A percentile compares a stretch with the other conserved stretches of the same genome.
Evolutionary conservation across 1,140 invertebrate genomes (phyloP).

Genomic region (Medauroidea extradentata): DNA sequence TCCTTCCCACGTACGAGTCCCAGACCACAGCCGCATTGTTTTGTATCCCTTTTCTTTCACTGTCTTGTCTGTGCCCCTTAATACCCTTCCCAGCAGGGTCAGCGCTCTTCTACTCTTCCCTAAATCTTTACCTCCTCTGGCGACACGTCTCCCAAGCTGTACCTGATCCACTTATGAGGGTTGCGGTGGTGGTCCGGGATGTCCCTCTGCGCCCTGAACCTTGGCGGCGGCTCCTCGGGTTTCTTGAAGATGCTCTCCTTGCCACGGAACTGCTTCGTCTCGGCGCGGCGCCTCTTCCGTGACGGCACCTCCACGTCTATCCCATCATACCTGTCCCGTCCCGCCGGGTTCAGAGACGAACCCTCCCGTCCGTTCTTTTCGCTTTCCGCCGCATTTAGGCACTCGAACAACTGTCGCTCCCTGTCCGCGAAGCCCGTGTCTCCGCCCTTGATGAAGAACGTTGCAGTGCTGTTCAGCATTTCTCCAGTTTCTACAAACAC

Average conservation of each 20-base stretch:
- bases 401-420: constrained; percentile 43
- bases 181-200: constrained; percentile 66
- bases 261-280: constrained; percentile 57
- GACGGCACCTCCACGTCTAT: background rate
- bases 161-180: constrained; percentile 69
- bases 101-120: too few relatives aligned
- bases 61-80: too few relatives aligned
- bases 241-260: constrained; percentile 73
- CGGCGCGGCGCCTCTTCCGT: constrained; percentile 23
- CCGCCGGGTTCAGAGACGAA: background rate
- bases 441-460: constrained; percentile 20
- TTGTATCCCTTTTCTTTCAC: too few relatives aligned
- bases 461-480: background rate
- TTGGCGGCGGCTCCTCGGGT: constrained; percentile 56
- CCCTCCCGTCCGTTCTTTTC: constrained; percentile 23
- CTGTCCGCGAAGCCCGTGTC: constrained; percentile 30
- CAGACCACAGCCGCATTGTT: too few relatives aligned
- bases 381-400: constrained; percentile 37
- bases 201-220: constrained; percentile 43
- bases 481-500: too few relatives aligned
- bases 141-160: constrained; percentile 65
- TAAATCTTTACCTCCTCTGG: too few relatives aligned
- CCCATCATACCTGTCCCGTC: background rate
- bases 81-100: too few relatives aligned
- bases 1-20: too few relatives aligned